Evolutionary conservation across 2,888 invertebrate species (phyloP).

Genomic region (Drosophila meridiana): DNA sequence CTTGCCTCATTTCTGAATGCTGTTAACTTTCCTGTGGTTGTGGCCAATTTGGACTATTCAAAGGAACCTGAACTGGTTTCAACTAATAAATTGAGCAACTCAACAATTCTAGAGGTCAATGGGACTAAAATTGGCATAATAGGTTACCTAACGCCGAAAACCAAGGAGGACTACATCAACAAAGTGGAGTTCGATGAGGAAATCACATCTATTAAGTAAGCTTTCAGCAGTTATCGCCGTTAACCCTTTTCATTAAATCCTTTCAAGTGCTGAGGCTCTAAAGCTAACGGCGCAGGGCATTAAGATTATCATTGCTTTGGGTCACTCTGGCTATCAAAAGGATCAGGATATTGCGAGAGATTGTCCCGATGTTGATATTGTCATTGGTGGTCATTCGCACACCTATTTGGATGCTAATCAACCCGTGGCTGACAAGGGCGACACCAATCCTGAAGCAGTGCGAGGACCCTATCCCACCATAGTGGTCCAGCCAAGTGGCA

Average conservation of each 20-base stretch:
- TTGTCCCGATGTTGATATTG: conserved; percentile 92
- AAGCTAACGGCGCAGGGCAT: conserved; percentile 88
- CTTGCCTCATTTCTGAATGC: conserved; percentile 90
- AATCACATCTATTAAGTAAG: conserved; percentile 87
- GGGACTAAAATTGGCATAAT: conserved; percentile 92
- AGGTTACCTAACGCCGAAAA: conserved; percentile 94
- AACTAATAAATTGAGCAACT: conserved; percentile 86
- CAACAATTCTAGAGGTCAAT: conserved; percentile 88
- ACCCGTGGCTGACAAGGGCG: conserved; percentile 58
- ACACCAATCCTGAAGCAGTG: conserved; percentile 58
- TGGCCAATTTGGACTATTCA: conserved; percentile 90
- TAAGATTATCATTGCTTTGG: conserved; percentile 93
- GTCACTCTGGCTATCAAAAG: conserved; percentile 93
- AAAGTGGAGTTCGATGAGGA: conserved; percentile 89
- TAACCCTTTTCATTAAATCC: not conserved
- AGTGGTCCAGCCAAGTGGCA: conserved; percentile 89
- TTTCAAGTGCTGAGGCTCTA: conserved; percentile 87
- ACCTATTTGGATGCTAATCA: conserved; percentile 93
- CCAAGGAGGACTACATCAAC: conserved; percentile 85
- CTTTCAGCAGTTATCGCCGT: fast-evolving
- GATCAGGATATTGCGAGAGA: conserved; percentile 92
- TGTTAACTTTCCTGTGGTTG: conserved; percentile 90
- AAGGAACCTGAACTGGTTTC: conserved; percentile 87
- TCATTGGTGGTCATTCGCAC: conserved; percentile 96
- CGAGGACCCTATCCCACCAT: conserved; percentile 91